Evolutionary conservation across 2,797 vertebrate species (phyloP).

Genomic region (Takifugu rubripes): DNA sequence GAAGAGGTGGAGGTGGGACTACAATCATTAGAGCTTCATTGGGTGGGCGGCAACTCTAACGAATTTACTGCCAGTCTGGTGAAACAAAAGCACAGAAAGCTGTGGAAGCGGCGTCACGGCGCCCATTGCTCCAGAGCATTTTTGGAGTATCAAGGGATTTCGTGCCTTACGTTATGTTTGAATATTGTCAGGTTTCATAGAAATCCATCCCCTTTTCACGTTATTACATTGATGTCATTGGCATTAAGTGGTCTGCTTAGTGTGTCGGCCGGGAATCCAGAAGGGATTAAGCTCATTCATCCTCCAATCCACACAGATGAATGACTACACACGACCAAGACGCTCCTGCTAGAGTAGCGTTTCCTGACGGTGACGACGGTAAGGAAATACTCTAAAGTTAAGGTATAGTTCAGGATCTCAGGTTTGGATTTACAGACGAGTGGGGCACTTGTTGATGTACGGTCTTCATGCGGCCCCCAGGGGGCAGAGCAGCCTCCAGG

Average conservation of each 20-base stretch:
- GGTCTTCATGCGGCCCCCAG: constrained; percentile 25
- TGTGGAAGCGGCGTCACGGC: constrained; percentile 7
- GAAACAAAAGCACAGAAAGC: constrained; percentile 15
- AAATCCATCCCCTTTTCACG: constrained; percentile 46
- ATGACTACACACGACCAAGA: constrained; percentile 33
- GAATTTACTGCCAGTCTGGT: too few relatives aligned
- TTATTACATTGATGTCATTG: constrained; percentile 63
- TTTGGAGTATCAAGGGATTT: constrained; percentile 42
- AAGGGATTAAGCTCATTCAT: constrained; percentile 65
- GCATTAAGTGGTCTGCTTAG: constrained; percentile 70
- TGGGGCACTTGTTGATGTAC: constrained; percentile 47
- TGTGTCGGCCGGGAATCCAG: constrained; percentile 48
- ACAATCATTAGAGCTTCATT: too few relatives aligned
- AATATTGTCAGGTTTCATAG: constrained; percentile 55
- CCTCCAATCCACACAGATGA: constrained; percentile 53
- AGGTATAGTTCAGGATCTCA: constrained; percentile 16
- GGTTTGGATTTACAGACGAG: constrained; percentile 30
- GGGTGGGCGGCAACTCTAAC: too few relatives aligned
- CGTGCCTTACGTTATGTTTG: constrained; percentile 45
- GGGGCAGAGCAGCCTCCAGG: constrained; percentile 29
- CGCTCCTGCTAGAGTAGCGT: constrained; percentile 7
- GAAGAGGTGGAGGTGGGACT: constrained; percentile 4
- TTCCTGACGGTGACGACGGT: constrained; percentile 8
- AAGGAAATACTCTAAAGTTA: not conserved
- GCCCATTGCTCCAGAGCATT: constrained; percentile 46